Base-by-base conservation (phyloP, 2,888 invertebrate genomes). In the Noctua pronuba region DNA sequence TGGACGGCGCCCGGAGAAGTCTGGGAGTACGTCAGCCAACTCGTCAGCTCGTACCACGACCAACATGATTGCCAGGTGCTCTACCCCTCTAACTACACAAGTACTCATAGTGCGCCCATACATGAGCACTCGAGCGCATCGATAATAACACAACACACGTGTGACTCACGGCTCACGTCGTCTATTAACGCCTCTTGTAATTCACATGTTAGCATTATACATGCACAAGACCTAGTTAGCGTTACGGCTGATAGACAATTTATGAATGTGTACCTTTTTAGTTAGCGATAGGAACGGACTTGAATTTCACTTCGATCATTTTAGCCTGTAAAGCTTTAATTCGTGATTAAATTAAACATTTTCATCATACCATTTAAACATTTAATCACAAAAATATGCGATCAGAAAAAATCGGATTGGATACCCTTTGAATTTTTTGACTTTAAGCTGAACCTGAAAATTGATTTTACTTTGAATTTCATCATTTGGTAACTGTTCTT, bases 1-100 rank as follows among this genome's bases (percentile, higher is more conserved):
- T 97, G 94, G 97, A 96, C 94, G 88, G 97, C 93, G 92, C 97
- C 97, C 88, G 97, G 97, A 88, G 97, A 97, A 89, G 97, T 97
- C 88, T 97, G 97, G 97, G 97, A 97, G 94, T 97, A 97, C 92
- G 97, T 97, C 93, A 97, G 97, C 93, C 97, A 97, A 90, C 96
- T 97, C 85, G 97, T 97, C 92, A 97, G 97, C 94, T 97, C 97
- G 68, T 97, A 97, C 90, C 97, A 97, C 91, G 96, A 97, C 83
- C 97, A 97, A 88, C 97, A 97, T 87, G 94, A 97, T 87, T 94
- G 95, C 89, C 96, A 96, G 96, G 96, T 96, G 92, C 86, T 80
- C 69, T 75, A 80, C 72, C 77, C 84, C 79, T 69, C 75, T 83
- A 84, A 46, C 73, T 76, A 78, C 38, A 73, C 55, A 75, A 41